Conservation (phyloP, 2,888 invertebrate species). For the Metellina segmentata region DNA sequence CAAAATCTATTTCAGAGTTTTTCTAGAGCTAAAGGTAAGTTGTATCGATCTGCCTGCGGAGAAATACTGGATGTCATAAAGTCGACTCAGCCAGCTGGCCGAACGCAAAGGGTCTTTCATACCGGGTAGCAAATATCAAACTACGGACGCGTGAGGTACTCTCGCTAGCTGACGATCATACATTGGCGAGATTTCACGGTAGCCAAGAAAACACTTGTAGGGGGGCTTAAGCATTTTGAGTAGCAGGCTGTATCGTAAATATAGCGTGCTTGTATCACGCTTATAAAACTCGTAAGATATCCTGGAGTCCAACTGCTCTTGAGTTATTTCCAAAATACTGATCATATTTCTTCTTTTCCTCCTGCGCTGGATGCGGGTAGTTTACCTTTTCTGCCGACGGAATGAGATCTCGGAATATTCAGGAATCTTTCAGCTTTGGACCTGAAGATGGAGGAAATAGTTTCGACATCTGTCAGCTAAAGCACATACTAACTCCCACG, state of each 20-base stretch:
- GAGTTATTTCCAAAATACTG: neutral
- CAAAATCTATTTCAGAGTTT: slow-evolving; percentile 35
- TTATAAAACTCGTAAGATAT: slow-evolving; percentile 1
- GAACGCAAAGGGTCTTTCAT: slow-evolving; percentile 48
- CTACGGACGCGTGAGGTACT: slow-evolving; percentile 40
- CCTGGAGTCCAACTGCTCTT: neutral
- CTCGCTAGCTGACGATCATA: slow-evolving; percentile 19
- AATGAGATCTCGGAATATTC: too few relatives aligned
- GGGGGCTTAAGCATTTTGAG: slow-evolving; percentile 3
- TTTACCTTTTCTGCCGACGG: too few relatives aligned
- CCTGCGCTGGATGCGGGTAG: too few relatives aligned
- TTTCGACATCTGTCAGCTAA: too few relatives aligned
- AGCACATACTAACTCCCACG: too few relatives aligned
- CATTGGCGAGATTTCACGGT: slow-evolving; percentile 42
- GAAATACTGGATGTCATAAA: slow-evolving; percentile 55
- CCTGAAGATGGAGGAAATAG: too few relatives aligned
- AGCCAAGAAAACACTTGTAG: slow-evolving; percentile 52
- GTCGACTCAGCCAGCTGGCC: slow-evolving; percentile 54
- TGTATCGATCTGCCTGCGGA: slow-evolving; percentile 36
- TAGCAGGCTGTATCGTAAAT: slow-evolving; percentile 38
- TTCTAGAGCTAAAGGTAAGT: slow-evolving; percentile 28
- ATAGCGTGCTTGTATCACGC: slow-evolving; percentile 18
- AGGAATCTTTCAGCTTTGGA: too few relatives aligned
- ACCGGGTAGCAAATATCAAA: slow-evolving; percentile 59
- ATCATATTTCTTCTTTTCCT: neutral